Evolutionary conservation across 2,888 invertebrate species (phyloP).

Genomic region (Drosophila histrio): DNA sequence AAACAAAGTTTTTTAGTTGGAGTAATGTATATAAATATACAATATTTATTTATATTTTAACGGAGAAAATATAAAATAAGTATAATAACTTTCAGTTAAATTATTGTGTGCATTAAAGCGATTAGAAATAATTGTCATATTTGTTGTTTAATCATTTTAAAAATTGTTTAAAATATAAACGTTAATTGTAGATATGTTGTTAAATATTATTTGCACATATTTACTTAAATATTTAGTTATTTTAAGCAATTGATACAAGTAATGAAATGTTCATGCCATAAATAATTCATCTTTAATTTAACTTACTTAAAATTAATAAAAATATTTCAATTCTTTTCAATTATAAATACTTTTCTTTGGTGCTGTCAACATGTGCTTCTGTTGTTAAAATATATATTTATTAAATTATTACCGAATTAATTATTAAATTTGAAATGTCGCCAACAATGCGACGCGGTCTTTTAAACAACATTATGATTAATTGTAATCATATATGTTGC

Average conservation of each 20-base stretch:
- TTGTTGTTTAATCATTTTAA: no score
- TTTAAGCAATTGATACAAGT: no score
- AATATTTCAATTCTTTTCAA: constrained; percentile 1
- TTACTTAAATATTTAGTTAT: no score
- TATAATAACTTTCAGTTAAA: no score
- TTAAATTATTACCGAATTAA: constrained; percentile 14
- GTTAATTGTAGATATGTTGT: no score
- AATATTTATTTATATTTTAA: no score
- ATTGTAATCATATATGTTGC: constrained; percentile 5
- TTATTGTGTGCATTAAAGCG: no score
- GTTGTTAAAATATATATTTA: background rate
- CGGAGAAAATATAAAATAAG: no score
- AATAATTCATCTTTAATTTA: background rate
- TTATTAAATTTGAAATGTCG: constrained; percentile 6
- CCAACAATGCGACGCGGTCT: background rate
- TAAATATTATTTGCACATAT: no score
- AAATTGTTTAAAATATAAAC: no score
- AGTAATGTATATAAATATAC: background rate
- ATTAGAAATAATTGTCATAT: no score
- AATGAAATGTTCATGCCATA: no score
- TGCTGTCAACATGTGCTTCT: background rate
- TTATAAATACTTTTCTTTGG: background rate
- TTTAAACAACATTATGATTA: constrained; percentile 13
- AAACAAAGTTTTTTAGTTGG: background rate
- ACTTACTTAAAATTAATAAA: background rate